Base-by-base conservation (phyloP, 2,888 invertebrate genomes). In the Ceratothoa steindachneri region DNA sequence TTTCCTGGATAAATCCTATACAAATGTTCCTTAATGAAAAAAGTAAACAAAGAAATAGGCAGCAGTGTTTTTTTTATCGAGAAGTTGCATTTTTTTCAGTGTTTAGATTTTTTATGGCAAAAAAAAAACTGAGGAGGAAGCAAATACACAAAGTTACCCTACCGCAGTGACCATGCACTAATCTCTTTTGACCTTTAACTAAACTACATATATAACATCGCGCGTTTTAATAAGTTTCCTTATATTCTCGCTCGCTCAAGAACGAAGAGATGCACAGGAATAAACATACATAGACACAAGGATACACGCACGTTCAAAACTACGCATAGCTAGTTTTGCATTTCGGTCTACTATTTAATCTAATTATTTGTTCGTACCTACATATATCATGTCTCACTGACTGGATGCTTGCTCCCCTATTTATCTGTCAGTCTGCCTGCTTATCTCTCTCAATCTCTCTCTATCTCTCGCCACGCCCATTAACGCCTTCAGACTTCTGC, bases 381-480 rank as follows among this genome's bases (percentile, higher is more conserved):
- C n/a, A n/a, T n/a, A n/a, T n/a, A n/a, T n/a, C n/a, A n/a, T n/a
- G n/a, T n/a, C n/a, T n/a, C n/a, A n/a, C n/a, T n/a, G n/a, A n/a
- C n/a, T n/a, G n/a, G 41, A 7, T 41, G 15, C 41, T 41, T 41
- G 9, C 15, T 15, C 15, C 41, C 15, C 41, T 41, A 7, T 41
- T 15, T 41, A 7, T 41, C 41, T 29, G 30, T 71, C 71, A 30
- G 30, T 70, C 52, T 52, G 31, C 31, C 71, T 65, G 30, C 31
- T 31, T 71, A 60, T 55, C 55, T 65, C 65, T 30, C 71, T 71
- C 65, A 31, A 30, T 65, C 71, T 30, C 28, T 71, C 71, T 41
- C 66, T 60, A 31, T 71, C 66, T 71, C 60, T 66, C 71, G 31
- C 71, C 66, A 28, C 15, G 15, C 15, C 41, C 15, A 41, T 41